Percentiles rank a stretch among this genome's conserved stretches.
These are phyloP conservation scores for Leistus spinibarbis DNA, from an alignment of 2,888 invertebrate species.

Conservation along the genomic window DNA sequence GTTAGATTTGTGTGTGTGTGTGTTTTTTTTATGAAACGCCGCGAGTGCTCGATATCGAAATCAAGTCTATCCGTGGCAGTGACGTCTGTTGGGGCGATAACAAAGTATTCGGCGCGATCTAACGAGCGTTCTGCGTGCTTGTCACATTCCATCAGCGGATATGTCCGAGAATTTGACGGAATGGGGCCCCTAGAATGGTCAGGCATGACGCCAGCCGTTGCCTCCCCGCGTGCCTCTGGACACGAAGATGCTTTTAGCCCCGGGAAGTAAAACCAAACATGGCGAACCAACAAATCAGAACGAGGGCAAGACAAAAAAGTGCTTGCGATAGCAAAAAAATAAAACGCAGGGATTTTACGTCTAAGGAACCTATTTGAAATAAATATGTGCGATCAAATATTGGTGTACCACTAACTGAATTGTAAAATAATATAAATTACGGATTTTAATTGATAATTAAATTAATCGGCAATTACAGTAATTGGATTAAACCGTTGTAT, in stretches of 20 bases:
- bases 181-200: background rate
- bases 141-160: conserved; percentile 28
- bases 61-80: conserved; percentile 3
- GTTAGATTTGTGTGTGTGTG: background rate
- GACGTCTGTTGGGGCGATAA: conserved; percentile 17
- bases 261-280: conserved; percentile 23
- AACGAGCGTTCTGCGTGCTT: conserved; percentile 15
- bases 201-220: background rate
- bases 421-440: background rate
- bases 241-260: conserved; percentile 28
- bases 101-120: conserved; percentile 7
- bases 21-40: background rate
- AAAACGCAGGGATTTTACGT: background rate
- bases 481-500: conserved; percentile 14
- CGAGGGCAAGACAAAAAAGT: conserved; percentile 2
- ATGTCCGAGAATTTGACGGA: conserved; percentile 14
- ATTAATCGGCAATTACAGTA: conserved; percentile 1
- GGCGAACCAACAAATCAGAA: conserved; percentile 21
- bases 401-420: background rate
- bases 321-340: conserved; percentile 19
- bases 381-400: background rate
- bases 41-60: background rate
- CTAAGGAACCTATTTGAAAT: background rate
- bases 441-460: conserved; percentile 11
- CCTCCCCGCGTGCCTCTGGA: background rate